Evolutionary conservation across 2,888 invertebrate genomes (phyloP).

Genomic region (Protodeltote pygarga): DNA sequence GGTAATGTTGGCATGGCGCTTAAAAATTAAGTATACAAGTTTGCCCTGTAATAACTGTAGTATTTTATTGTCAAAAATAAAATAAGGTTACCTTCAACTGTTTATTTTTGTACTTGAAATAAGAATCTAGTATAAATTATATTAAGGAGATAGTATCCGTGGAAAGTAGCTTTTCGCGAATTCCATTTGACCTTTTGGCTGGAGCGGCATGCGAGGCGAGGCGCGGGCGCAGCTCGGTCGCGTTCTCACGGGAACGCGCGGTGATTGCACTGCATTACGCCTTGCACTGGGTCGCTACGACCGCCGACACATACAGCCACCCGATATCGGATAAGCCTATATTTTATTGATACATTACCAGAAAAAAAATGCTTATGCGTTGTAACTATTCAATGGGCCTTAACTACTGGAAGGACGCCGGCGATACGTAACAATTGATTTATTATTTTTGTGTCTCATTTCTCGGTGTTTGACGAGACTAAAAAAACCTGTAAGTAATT

Average conservation of each 20-base stretch:
- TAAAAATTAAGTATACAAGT: too few relatives aligned
- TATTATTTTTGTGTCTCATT: too few relatives aligned
- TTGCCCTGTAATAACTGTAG: too few relatives aligned
- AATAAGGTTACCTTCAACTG: too few relatives aligned
- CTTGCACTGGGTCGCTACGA: constrained; percentile 71
- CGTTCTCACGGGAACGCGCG: constrained; percentile 85
- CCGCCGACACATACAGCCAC: constrained; percentile 57
- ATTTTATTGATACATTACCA: constrained; percentile 6
- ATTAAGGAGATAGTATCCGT: neutral
- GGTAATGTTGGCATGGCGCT: too few relatives aligned
- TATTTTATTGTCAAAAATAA: too few relatives aligned
- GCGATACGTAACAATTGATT: too few relatives aligned
- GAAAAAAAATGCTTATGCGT: neutral
- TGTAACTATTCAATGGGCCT: neutral
- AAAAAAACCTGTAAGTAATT: too few relatives aligned
- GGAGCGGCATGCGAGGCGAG: constrained; percentile 58
- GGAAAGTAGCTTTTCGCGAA: constrained; percentile 45
- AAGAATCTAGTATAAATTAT: too few relatives aligned
- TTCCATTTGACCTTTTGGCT: constrained; percentile 66
- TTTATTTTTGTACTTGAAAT: too few relatives aligned
- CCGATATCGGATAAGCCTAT: constrained; percentile 51
- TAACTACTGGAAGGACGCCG: too few relatives aligned
- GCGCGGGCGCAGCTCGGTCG: constrained; percentile 59
- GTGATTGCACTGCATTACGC: constrained; percentile 80
- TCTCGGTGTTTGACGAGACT: too few relatives aligned